A percentile compares a stretch with the other conserved stretches of the same genome.
These are phyloP conservation scores for Cryptoleucopteryx plumbea DNA, from an alignment of 2,113 vertebrate genomes.

Conservation along the genomic window DNA sequence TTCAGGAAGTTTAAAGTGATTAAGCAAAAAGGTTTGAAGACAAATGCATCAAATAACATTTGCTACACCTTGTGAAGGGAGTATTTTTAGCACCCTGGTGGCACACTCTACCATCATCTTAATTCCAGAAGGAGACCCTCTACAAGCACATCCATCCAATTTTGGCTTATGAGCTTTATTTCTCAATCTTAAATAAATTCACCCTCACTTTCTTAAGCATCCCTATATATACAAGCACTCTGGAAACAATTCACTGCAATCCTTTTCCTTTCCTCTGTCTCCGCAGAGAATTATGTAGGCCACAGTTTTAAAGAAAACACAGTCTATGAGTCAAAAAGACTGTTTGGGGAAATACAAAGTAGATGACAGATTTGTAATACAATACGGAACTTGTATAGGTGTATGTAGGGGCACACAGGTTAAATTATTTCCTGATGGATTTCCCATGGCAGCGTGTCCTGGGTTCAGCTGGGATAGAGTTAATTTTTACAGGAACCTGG, in stretches of 20 bases:
- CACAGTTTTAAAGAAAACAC: conserved; percentile 9
- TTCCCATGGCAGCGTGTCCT: conserved; percentile 1
- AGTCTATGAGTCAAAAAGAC: conserved; percentile 22
- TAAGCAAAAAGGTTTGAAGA: neutral
- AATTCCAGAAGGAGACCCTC: neutral
- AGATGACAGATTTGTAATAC: conserved; percentile 23
- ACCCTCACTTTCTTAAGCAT: neutral
- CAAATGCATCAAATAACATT: neutral
- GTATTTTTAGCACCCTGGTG: neutral
- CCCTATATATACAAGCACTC: neutral
- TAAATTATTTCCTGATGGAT: conserved; percentile 31
- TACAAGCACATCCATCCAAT: neutral
- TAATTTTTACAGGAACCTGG: no score
- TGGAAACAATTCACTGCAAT: conserved; percentile 17
- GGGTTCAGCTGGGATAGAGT: no score
- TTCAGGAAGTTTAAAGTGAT: neutral
- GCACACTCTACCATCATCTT: neutral
- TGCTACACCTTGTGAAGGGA: neutral
- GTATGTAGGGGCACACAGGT: neutral
- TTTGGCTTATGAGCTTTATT: neutral
- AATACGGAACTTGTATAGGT: neutral
- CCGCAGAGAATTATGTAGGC: neutral
- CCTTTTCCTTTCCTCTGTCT: neutral
- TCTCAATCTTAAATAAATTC: neutral
- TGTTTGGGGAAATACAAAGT: conserved; percentile 28